Evolutionary conservation across 2,797 vertebrate species (phyloP), one percentile per base, ranked within the genome.

Genomic region (Orientallactaga sibirica): DNA sequence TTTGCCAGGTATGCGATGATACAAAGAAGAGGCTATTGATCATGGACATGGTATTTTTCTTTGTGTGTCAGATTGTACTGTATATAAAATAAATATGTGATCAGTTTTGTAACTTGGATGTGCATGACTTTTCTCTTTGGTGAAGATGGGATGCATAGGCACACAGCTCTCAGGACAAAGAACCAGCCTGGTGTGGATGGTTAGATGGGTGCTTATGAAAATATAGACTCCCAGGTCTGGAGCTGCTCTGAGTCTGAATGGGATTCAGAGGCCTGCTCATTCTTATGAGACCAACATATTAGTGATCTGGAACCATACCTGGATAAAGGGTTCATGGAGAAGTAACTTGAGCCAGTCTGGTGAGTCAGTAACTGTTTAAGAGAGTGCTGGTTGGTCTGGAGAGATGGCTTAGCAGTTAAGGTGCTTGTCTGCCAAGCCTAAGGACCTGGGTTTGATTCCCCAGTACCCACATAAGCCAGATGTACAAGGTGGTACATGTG

Each of bases 1-100:
- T 37, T 0, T 88, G 68, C 37, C 25, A 27, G 22, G n/a, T 91
- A 86, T 92, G 86, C 75, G 71, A 0, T 77, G 73, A n/a, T 27
- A 18, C 15, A 82, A 66, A 58, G 27, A 33, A 55, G 55, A 58
- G 37, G 78, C 11, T 20, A 14, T 37, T 62, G 20, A 70, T 91
- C 24, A 10, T 66, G 48, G 74, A n/a, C 67, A 8, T 25, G 25
- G 12, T 43, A 15, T 33, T 83, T 86, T 52, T 64, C 24, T 82
- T 41, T 24, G 29, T 75, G 1, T 80, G 11, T 33, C 24, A 68
- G 41, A 66, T 55, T 88, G 62, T 24, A 55, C 25, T 78, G 5
- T 25, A 9, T 79, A 37, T 80, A 85, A 85, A 96, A 94, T 96
- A 94, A 96, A 96, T 12, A 24, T 75, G 1, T 91, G 12, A 18